Evolutionary conservation across 2,888 invertebrate genomes (phyloP).

Genomic region (Himalopsyche kuldschensis): DNA sequence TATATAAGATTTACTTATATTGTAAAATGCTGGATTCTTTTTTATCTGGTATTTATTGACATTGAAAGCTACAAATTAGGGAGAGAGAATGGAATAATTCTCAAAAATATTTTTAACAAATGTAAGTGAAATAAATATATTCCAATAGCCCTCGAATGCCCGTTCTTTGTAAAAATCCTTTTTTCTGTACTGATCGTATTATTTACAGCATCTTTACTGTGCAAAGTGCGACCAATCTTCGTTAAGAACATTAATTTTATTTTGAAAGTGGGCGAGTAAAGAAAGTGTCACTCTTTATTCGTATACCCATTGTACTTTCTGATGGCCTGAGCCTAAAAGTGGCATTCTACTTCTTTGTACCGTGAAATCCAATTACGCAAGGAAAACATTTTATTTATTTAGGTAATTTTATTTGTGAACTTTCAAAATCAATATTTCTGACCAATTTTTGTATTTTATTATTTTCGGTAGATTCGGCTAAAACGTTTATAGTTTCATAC

Average conservation of each 20-base stretch:
- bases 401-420: not conserved
- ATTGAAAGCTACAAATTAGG: too few species aligned
- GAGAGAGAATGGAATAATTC: too few species aligned
- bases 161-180: not conserved
- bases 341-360: conserved; percentile 17
- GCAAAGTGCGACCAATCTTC: not conserved
- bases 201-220: conserved; percentile 21
- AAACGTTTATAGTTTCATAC: too few species aligned
- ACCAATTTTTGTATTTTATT: too few species aligned
- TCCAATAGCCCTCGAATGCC: not conserved
- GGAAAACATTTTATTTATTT: not conserved
- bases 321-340: not conserved
- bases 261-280: conserved; percentile 19
- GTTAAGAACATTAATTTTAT: conserved; percentile 33
- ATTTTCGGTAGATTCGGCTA: too few species aligned
- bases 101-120: too few species aligned
- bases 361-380: conserved; percentile 25
- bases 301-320: conserved; percentile 5
- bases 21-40: too few species aligned
- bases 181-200: conserved; percentile 21
- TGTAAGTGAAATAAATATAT: not conserved
- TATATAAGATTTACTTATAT: too few species aligned
- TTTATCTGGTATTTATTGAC: too few species aligned
- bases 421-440: not conserved
- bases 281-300: conserved; percentile 24